Evolutionary conservation across 2,888 invertebrate species (phyloP), one percentile per base, ranked within the genome.

Genomic region (Azorinus chamasolen): DNA sequence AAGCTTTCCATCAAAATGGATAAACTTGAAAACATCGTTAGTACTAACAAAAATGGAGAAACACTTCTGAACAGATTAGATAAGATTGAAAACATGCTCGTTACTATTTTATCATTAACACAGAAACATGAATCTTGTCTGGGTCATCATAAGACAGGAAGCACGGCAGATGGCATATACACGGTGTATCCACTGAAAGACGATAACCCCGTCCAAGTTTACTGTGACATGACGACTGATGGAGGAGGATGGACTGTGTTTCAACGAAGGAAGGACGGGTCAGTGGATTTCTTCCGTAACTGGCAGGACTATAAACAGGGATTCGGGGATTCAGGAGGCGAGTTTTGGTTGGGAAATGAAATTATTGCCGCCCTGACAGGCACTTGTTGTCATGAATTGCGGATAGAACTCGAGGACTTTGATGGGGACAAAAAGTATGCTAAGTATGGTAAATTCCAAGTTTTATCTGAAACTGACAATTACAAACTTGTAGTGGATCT

Each of bases 161-260:
- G 48, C 25, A 72, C 65, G 14, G 45, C 59, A 2, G 73, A 72
- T 22, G 72, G 75, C 10, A 62, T 75, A 8, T 83, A 77, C 53
- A 57, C 39, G 10, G 54, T 83, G 8, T 77, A 71, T 46, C 79
- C 79, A 16, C 20, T 58, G 5, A 62, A 45, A 1, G 61, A 61
- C 14, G 50, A 50, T 25, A 43, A 59, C 12, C 69, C 64, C 14
- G 41, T 74, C 0, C 14, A 73, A 18, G 79, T 83, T 6, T 79
- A 58, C 51, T 83, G 83, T 63, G 77, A 83, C 20, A 66, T 71
- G 74, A 66, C 55, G 16, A 77, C 71, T 1, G 70, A 71, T 20
- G 83, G 78, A 1, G 79, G 77, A 0, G 83, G 83, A 0, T 83
- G 83, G 83, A 77, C 68, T 12, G 78, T 83, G 12, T 69, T 69